Evolutionary conservation across 2,797 vertebrate species (phyloP).

Genomic region (Dendrocincla fuliginosa): DNA sequence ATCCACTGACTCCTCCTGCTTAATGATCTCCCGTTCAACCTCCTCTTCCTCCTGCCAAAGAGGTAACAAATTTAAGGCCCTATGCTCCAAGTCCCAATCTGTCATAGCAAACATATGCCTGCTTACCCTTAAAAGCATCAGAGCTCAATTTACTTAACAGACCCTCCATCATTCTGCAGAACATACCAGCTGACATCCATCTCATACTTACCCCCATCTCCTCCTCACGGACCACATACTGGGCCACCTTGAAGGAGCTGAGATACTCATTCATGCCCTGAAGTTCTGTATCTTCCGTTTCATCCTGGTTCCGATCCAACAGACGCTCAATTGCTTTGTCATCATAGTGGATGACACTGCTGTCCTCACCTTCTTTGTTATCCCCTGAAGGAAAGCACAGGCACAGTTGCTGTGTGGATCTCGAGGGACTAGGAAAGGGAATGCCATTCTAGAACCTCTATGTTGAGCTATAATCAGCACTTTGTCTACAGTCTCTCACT

Average conservation of each 20-base stretch:
- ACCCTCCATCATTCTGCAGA: neutral
- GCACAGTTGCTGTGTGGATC: neutral
- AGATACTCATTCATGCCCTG: conserved; percentile 99
- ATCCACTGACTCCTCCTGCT: conserved; percentile 97
- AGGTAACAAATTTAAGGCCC: neutral
- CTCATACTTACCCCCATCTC: conserved; percentile 91
- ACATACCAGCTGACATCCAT: neutral
- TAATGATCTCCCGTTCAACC: conserved; percentile 96
- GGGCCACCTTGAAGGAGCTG: conserved; percentile 98
- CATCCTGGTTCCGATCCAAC: conserved; percentile 94
- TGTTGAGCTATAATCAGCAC: neutral
- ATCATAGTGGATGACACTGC: conserved; percentile 97
- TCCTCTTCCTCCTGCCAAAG: conserved; percentile 89
- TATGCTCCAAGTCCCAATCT: neutral
- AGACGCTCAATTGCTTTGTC: conserved; percentile 93
- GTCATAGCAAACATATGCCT: neutral
- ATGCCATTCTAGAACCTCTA: neutral
- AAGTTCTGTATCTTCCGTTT: conserved; percentile 94
- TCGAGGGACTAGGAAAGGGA: neutral
- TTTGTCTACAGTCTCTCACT: neutral
- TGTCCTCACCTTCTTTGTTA: conserved; percentile 94
- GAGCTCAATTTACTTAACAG: neutral
- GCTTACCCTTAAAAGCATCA: neutral
- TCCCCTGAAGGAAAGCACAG: conserved; percentile 79
- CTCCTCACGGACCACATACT: conserved; percentile 98